phyloP scores from a whole-genome alignment of 2,888 invertebrate species.

The Eupithecia inturbata region DNA sequence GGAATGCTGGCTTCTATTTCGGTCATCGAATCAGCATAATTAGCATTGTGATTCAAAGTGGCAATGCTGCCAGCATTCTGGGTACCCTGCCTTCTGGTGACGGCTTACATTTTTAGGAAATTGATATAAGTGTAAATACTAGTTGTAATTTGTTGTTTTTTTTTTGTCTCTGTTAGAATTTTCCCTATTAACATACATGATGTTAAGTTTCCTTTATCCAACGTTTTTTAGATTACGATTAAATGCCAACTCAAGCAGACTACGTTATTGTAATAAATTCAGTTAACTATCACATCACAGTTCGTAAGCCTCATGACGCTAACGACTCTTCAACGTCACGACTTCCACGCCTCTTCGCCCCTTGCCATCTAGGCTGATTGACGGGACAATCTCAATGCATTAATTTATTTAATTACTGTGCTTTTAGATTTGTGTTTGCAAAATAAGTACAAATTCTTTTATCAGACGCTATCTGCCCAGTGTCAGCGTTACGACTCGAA shows the following conservation, averaged over 20 bases:
- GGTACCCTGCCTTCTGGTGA: no score
- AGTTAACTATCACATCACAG: slow-evolving; percentile 5
- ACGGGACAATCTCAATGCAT: slow-evolving; percentile 49
- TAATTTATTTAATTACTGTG: slow-evolving; percentile 53
- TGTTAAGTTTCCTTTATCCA: not conserved
- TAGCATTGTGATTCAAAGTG: no score
- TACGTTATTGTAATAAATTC: slow-evolving; percentile 5
- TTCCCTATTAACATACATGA: not conserved
- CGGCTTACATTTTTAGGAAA: no score
- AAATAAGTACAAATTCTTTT: not conserved
- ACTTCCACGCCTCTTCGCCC: slow-evolving; percentile 50
- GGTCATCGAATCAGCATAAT: no score
- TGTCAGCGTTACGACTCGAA: not conserved
- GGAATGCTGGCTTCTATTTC: no score
- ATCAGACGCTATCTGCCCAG: not conserved
- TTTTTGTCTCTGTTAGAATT: no score
- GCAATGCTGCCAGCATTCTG: no score
- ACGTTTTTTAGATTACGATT: not conserved
- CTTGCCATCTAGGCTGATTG: slow-evolving; percentile 47
- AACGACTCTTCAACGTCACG: slow-evolving; percentile 76
- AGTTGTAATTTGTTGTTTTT: no score
- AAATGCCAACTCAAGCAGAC: not conserved
- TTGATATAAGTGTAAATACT: no score
- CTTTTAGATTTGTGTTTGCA: not conserved
- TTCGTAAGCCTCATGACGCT: slow-evolving; percentile 48